phyloP scores from a whole-genome alignment of 1,140 invertebrate species.

The Aphidius ervi region DNA sequence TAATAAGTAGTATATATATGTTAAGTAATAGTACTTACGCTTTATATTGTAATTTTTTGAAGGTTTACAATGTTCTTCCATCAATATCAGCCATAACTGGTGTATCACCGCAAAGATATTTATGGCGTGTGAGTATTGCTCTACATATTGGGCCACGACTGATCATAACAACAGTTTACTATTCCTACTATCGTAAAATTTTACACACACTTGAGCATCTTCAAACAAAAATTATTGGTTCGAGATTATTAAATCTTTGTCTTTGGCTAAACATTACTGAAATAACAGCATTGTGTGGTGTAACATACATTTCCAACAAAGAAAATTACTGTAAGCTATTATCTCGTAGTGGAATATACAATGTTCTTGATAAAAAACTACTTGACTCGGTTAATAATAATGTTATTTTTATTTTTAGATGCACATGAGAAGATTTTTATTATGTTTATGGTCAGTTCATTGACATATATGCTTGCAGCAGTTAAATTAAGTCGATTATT shows the following conservation, averaged over 20 bases:
- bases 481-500: slow-evolving; percentile 54
- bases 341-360: not conserved
- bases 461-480: slow-evolving; percentile 77
- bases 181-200: slow-evolving; percentile 73
- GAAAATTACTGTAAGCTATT: slow-evolving; percentile 88
- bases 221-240: slow-evolving; percentile 44
- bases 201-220: slow-evolving; percentile 59
- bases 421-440: slow-evolving; percentile 91
- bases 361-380: not conserved
- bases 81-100: slow-evolving; percentile 90
- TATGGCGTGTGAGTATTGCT: slow-evolving; percentile 88
- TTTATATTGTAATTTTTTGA: slow-evolving; percentile 15
- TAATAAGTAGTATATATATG: not conserved
- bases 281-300: slow-evolving; percentile 76
- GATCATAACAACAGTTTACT: slow-evolving; percentile 78
- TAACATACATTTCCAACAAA: slow-evolving; percentile 88
- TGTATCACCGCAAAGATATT: slow-evolving; percentile 84
- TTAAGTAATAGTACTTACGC: not conserved
- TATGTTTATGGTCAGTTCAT: slow-evolving; percentile 82
- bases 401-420: slow-evolving; percentile 59
- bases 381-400: too few species aligned
- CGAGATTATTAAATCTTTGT: slow-evolving; percentile 67
- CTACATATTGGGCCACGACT: slow-evolving; percentile 84
- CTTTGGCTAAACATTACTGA: slow-evolving; percentile 84
- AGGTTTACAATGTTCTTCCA: slow-evolving; percentile 89